phyloP scores from a whole-genome alignment of 2,888 invertebrate species.

The Liodrosophila aerea region DNA sequence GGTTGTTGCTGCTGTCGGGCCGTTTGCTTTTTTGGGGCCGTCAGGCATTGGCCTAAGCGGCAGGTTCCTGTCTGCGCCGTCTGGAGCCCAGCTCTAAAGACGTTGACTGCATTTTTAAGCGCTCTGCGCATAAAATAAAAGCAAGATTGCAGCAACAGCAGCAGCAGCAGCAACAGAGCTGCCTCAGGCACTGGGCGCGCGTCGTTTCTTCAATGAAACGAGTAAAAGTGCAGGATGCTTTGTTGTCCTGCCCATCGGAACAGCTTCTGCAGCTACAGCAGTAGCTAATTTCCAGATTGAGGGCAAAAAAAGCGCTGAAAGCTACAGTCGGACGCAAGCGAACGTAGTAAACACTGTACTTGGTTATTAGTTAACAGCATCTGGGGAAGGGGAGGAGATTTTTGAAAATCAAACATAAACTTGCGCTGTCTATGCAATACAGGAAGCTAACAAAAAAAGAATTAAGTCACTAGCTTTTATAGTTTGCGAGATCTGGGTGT shows the following conservation, averaged over 20 bases:
- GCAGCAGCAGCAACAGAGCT: conserved; percentile 16
- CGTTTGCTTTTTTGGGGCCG: conserved; percentile 76
- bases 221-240: conserved; percentile 78
- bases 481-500: too few relatives aligned
- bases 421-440: too few relatives aligned
- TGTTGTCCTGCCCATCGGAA: conserved; percentile 75
- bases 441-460: too few relatives aligned
- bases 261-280: conserved; percentile 81
- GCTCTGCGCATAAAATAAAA: conserved; percentile 76
- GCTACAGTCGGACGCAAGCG: too few relatives aligned
- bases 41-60: conserved; percentile 76
- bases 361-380: too few relatives aligned
- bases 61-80: conserved; percentile 70
- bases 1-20: conserved; percentile 58
- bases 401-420: too few relatives aligned
- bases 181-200: conserved; percentile 50
- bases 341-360: too few relatives aligned
- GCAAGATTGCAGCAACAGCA: conserved; percentile 64
- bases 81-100: conserved; percentile 56
- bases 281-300: conserved; percentile 76
- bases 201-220: conserved; percentile 72
- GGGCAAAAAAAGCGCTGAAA: conserved; percentile 26
- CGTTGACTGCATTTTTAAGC: conserved; percentile 78
- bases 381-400: too few relatives aligned
- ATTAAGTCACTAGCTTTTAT: too few relatives aligned